phyloP scores from a whole-genome alignment of 2,797 vertebrate genomes.

The Hippopotamyrus pictus region DNA sequence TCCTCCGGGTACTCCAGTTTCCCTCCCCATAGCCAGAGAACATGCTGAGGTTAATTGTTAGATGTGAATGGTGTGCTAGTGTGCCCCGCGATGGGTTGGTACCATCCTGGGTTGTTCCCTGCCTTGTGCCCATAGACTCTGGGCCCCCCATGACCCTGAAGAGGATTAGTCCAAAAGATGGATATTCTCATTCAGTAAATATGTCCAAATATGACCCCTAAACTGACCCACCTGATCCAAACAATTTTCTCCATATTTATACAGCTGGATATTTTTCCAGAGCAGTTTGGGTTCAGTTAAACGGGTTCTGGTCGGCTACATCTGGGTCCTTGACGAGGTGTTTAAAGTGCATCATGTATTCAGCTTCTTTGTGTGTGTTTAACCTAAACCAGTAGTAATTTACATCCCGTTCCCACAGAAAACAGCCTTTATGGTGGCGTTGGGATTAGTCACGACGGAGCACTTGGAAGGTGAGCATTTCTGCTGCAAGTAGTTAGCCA shows the following conservation, averaged over 20 bases:
- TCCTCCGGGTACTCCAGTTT: background rate
- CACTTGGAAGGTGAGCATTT: constrained; percentile 83
- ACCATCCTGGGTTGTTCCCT: background rate
- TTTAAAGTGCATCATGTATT: background rate
- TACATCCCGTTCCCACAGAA: constrained; percentile 64
- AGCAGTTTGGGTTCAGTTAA: background rate
- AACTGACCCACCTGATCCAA: background rate
- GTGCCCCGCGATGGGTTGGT: background rate
- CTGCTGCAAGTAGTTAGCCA: background rate
- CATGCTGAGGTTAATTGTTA: background rate
- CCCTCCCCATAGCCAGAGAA: background rate
- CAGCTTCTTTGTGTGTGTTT: background rate
- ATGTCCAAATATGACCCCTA: background rate
- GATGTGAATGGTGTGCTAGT: background rate
- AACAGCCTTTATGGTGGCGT: constrained; percentile 96
- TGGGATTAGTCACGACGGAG: constrained; percentile 91
- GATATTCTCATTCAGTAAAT: background rate
- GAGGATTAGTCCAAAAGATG: background rate
- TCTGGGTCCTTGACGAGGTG: background rate
- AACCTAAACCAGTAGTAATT: background rate
- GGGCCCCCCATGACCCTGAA: background rate
- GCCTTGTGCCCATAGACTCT: background rate
- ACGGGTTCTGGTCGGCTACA: background rate
- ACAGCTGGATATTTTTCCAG: background rate
- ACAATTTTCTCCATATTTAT: background rate